These are phyloP conservation scores for Drosophila nasuta DNA, from an alignment of 1,140 invertebrate species.

Conservation along the genomic window DNA sequence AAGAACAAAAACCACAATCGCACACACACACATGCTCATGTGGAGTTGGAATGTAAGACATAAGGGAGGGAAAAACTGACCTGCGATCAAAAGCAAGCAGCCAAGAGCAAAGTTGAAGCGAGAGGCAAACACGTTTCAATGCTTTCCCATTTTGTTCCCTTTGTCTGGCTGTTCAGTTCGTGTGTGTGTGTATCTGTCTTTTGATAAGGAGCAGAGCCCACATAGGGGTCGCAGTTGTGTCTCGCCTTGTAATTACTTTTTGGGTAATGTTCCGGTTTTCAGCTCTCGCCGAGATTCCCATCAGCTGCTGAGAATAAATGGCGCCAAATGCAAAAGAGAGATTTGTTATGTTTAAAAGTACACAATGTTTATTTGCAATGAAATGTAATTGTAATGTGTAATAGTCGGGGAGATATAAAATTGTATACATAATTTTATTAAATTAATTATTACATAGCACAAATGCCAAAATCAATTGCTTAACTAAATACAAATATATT, in stretches of 20 bases:
- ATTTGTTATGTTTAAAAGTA: neutral
- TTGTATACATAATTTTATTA: slow-evolving; percentile 18
- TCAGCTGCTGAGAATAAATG: slow-evolving; percentile 15
- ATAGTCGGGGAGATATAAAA: neutral
- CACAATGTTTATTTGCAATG: slow-evolving; percentile 18
- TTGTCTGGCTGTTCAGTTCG: slow-evolving; percentile 2
- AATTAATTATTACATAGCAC: slow-evolving; percentile 48
- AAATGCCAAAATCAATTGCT: slow-evolving; percentile 38
- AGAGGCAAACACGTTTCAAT: slow-evolving; percentile 14
- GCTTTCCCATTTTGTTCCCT: slow-evolving; percentile 12
- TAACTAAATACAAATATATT: slow-evolving; percentile 30
- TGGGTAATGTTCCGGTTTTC: slow-evolving; percentile 27
- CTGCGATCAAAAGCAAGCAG: slow-evolving; percentile 48
- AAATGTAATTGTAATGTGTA: too few species aligned
- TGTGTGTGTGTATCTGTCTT: slow-evolving; percentile 1
- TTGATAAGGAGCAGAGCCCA: slow-evolving; percentile 23
- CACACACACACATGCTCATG: slow-evolving; percentile 25
- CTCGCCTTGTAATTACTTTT: slow-evolving; percentile 10
- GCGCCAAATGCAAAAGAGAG: neutral
- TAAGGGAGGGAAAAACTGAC: slow-evolving; percentile 57
- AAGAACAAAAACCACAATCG: slow-evolving; percentile 16
- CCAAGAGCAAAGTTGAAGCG: neutral
- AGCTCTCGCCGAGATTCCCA: slow-evolving; percentile 33
- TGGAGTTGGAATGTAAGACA: slow-evolving; percentile 17
- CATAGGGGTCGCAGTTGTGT: slow-evolving; percentile 32